phyloP scores from a whole-genome alignment of 2,113 vertebrate species.

The Bungarus multicinctus region DNA sequence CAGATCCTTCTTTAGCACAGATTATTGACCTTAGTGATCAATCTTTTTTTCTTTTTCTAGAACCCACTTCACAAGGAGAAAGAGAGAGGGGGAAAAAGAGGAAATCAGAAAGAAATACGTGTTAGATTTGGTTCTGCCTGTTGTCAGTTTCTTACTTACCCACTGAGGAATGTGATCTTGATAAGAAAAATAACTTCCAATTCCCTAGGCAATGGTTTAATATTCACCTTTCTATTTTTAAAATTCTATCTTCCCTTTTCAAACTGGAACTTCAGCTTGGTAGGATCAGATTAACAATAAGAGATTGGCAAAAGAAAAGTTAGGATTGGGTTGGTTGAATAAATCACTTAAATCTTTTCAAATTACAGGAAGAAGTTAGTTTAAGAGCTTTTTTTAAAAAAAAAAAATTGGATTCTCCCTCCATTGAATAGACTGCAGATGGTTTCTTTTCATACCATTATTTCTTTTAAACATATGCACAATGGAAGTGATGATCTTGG shows the following conservation, averaged over 20 bases:
- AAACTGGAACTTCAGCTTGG: slow-evolving; percentile 58
- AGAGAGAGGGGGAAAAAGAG: not conserved
- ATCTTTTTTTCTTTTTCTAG: not conserved
- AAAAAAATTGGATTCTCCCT: slow-evolving; percentile 41
- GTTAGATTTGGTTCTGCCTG: not conserved
- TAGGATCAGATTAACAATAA: slow-evolving; percentile 66
- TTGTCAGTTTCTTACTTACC: not conserved
- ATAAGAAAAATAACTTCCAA: not conserved
- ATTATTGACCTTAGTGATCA: not conserved
- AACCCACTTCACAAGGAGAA: not conserved
- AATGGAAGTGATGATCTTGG: slow-evolving; percentile 53
- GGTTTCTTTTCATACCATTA: slow-evolving; percentile 56
- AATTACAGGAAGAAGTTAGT: slow-evolving; percentile 35
- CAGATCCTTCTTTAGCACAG: not conserved
- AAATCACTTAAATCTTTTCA: slow-evolving; percentile 68
- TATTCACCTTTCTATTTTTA: not conserved
- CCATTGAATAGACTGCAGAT: slow-evolving; percentile 48
- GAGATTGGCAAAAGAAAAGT: slow-evolving; percentile 50
- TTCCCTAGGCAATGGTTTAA: not conserved
- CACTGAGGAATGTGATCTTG: not conserved
- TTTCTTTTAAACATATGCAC: slow-evolving; percentile 54
- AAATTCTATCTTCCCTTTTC: not conserved
- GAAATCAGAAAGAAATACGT: not conserved
- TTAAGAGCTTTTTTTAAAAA: slow-evolving; percentile 17
- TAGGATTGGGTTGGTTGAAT: slow-evolving; percentile 57